Base-by-base conservation (phyloP, 2,888 invertebrate genomes). In the Phortica magna region DNA sequence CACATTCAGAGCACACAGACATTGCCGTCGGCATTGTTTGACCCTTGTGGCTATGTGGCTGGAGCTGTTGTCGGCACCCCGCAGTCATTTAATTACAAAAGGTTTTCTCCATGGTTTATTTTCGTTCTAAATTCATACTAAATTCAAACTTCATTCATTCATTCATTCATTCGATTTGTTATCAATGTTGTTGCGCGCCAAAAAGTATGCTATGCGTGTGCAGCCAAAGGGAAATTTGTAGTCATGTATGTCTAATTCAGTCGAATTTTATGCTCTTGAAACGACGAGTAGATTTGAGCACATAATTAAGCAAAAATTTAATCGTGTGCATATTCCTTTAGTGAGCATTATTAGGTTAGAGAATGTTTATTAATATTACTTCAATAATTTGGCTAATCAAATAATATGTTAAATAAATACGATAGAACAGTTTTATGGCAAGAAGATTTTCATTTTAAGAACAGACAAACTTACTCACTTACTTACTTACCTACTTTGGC, bases 61-160 rank as follows among this genome's bases (percentile, higher is more conserved):
- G 43, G 73, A 79, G 61, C 75, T 77, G 70, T 78, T 71, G 77
- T 71, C 73, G 76, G 10, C 75, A 65, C 77, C 22, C 73, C 48
- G 12, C 53, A 48, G 61, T 74, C 82, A 84, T 82, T 87, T 85
- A 87, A 85, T 85, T 82, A 79, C 76, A 78, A 81, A 77, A 77
- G 70, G 31, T 79, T 78, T 79, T 67, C 39, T 31, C 48, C 14
- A 74, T 71, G 73, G 78, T 76, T 75, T 78, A 79, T 77, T 77
- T 77, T 74, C 74, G 72, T 74, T 70, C 17, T 17, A 31, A 19
- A 7, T 39, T 10, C 7, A 9, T 39, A 59, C 12, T 64, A 64
- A 64, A 64, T 64, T 64, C 31, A 64, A 64, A 39, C 64, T 31
- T 48, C 48, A 12, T 48, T 14, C 7, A 43, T 43, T 43, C 43